Percentiles rank a stretch among this genome's conserved stretches.
phyloP scores from a whole-genome alignment of 2,113 vertebrate species.

The Thunnus maccoyii region DNA sequence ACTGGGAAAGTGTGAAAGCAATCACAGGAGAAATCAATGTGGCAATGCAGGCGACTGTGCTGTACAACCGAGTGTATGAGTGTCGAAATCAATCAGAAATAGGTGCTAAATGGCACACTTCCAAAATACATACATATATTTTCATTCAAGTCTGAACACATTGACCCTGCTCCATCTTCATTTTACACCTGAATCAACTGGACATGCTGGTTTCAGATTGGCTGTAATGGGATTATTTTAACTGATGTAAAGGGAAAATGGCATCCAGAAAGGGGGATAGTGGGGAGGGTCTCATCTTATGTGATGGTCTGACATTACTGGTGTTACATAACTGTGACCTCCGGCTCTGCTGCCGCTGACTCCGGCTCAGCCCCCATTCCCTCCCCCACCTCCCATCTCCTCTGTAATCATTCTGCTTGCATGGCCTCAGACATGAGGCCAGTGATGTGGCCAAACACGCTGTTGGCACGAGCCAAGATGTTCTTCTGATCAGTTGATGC shows the following conservation, averaged over 20 bases:
- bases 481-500: slow-evolving; percentile 48
- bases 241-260: slow-evolving; percentile 60
- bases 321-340: slow-evolving; percentile 77
- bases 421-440: slow-evolving; percentile 45
- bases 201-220: slow-evolving; percentile 22
- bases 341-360: slow-evolving; percentile 57
- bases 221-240: slow-evolving; percentile 44
- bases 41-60: not conserved
- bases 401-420: slow-evolving; percentile 67
- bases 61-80: not conserved
- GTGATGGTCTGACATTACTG: slow-evolving; percentile 72
- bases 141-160: slow-evolving; percentile 10
- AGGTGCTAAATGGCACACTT: not conserved
- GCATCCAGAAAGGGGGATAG: slow-evolving; percentile 57
- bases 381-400: slow-evolving; percentile 31
- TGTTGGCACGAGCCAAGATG: slow-evolving; percentile 60
- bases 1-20: not conserved
- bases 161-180: not conserved
- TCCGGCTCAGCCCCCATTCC: slow-evolving; percentile 8
- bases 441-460: slow-evolving; percentile 63
- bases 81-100: slow-evolving; percentile 18
- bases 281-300: slow-evolving; percentile 55
- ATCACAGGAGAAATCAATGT: not conserved
- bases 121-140: not conserved
- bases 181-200: slow-evolving; percentile 15